A percentile compares a stretch with the other conserved stretches of the same genome.
Evolutionary conservation across 2,888 invertebrate genomes (phyloP).

Genomic region (Tachina fera): DNA sequence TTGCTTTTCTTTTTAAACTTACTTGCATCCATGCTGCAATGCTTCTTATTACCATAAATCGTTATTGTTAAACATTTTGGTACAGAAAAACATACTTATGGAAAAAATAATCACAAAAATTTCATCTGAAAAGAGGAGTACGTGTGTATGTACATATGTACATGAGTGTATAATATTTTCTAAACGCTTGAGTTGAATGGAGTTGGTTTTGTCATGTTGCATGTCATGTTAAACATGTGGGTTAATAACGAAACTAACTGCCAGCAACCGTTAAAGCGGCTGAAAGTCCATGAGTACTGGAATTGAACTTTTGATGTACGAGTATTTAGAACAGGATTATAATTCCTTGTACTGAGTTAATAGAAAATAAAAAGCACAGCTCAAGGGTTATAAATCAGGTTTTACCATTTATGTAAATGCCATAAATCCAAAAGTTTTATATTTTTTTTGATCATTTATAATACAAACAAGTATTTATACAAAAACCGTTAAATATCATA

Average conservation of each 20-base stretch:
- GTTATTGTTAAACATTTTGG: slow-evolving; percentile 12
- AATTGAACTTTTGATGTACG: neutral
- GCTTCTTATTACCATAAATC: neutral
- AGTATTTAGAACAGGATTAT: neutral
- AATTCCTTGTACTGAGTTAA: no score
- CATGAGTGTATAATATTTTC: neutral
- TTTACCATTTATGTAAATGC: no score
- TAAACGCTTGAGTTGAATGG: neutral
- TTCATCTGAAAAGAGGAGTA: slow-evolving; percentile 26
- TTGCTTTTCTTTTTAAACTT: slow-evolving; percentile 6
- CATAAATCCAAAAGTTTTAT: no score
- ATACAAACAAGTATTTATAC: no score
- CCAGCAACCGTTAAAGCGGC: neutral
- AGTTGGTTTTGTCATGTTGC: slow-evolving; percentile 50
- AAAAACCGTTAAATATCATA: no score
- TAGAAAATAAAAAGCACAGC: no score
- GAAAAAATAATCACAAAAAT: slow-evolving; percentile 53
- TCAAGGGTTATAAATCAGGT: no score
- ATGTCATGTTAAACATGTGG: slow-evolving; percentile 65
- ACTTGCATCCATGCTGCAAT: neutral
- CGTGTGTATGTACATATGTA: neutral
- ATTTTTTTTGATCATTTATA: no score
- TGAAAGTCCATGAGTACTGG: neutral
- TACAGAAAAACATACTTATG: neutral
- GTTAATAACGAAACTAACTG: slow-evolving; percentile 40